Percentiles rank a stretch among this genome's conserved stretches.
Evolutionary conservation across 2,113 vertebrate species (phyloP).

Genomic region (Brachypodius melanocephalos): DNA sequence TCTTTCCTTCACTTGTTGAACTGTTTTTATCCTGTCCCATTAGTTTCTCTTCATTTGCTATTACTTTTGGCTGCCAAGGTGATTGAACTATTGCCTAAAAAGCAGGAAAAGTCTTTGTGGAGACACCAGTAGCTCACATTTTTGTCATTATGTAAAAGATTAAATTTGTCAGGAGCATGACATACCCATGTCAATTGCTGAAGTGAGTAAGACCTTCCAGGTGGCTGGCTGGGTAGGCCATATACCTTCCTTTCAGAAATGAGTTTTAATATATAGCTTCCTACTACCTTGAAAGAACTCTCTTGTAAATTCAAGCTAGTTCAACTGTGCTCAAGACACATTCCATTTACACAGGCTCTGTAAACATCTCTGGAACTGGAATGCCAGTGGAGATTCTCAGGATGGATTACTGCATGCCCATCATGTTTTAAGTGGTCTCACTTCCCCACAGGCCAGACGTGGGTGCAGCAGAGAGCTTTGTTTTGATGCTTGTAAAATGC

Average conservation of each 20-base stretch:
- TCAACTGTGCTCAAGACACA: neutral
- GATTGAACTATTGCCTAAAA: neutral
- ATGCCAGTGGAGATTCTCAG: neutral
- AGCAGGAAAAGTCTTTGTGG: neutral
- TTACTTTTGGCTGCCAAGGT: neutral
- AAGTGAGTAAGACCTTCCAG: neutral
- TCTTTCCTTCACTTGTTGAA: neutral
- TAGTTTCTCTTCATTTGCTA: neutral
- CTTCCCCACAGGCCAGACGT: neutral
- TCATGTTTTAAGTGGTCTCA: neutral
- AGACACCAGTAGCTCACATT: neutral
- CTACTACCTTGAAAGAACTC: neutral
- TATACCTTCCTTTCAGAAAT: neutral
- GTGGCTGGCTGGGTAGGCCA: neutral
- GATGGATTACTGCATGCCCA: neutral
- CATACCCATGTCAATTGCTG: neutral
- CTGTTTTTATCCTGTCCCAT: neutral
- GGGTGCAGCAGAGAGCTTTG: neutral
- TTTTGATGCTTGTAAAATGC: neutral
- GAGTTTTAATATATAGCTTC: neutral
- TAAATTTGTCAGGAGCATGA: neutral
- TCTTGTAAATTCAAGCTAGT: neutral
- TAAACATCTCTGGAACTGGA: neutral
- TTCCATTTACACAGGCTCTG: neutral
- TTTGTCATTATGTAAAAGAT: neutral